A percentile compares a stretch with the other conserved stretches of the same genome.
Evolutionary conservation across 2,888 invertebrate species (phyloP).

Genomic region (Drosophila aldrichi): DNA sequence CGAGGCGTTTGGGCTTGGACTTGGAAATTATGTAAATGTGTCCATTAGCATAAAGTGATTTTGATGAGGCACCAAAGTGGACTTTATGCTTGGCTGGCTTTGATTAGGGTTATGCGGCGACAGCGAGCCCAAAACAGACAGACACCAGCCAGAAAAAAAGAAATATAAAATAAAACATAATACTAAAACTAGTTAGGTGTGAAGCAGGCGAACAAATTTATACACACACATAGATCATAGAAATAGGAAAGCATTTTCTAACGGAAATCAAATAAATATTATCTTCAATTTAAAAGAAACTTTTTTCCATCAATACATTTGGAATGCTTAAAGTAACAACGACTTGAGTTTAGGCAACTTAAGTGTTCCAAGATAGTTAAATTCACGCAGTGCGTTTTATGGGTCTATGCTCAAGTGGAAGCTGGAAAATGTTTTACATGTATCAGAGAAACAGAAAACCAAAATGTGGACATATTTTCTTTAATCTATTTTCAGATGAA

Average conservation of each 20-base stretch:
- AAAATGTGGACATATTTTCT: neutral
- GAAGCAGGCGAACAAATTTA: too few species aligned
- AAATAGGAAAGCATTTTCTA: neutral
- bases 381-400: neutral
- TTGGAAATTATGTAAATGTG: slow-evolving; percentile 74
- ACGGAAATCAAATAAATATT: slow-evolving; percentile 1
- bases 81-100: slow-evolving; percentile 75
- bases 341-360: too few species aligned
- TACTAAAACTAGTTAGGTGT: slow-evolving; percentile 24
- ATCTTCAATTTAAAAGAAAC: neutral
- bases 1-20: slow-evolving; percentile 20
- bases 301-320: neutral
- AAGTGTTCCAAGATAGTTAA: too few species aligned
- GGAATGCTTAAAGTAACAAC: too few species aligned
- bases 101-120: slow-evolving; percentile 73
- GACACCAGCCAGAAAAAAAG: neutral
- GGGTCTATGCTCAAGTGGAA: neutral
- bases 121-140: slow-evolving; percentile 11
- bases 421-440: too few species aligned
- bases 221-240: too few species aligned
- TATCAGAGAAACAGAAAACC: neutral
- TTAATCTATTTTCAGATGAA: neutral
- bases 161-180: neutral
- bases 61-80: slow-evolving; percentile 78
- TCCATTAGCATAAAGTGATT: slow-evolving; percentile 79